Percentiles rank a stretch among this genome's conserved stretches.
These are phyloP conservation scores for Acromyrmex echinatior DNA, from an alignment of 1,140 invertebrate genomes.

Conservation along the genomic window DNA sequence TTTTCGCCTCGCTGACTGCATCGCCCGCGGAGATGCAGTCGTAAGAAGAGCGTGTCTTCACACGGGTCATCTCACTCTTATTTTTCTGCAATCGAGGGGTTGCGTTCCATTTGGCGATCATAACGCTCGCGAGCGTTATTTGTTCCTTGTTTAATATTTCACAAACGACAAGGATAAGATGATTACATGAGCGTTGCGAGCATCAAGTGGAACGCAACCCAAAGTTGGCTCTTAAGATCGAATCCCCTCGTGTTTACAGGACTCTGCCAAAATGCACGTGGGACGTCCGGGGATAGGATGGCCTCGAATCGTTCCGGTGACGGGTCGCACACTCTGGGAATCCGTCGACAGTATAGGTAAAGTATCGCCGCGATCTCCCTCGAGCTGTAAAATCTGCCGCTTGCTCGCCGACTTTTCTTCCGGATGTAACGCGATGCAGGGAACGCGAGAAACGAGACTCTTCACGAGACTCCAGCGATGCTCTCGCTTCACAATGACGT, in stretches of 20 bases:
- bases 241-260: constrained; percentile 69
- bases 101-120: too few relatives aligned
- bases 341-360: constrained; percentile 44
- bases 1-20: constrained; percentile 59
- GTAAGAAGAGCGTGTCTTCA: not conserved
- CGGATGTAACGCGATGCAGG: not conserved
- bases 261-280: constrained; percentile 74
- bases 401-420: not conserved
- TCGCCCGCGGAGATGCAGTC: constrained; percentile 19
- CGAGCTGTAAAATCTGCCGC: not conserved
- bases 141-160: too few relatives aligned
- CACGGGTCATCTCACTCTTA: too few relatives aligned
- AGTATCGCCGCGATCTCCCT: not conserved
- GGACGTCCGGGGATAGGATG: constrained; percentile 22
- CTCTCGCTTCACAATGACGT: constrained; percentile 6
- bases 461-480: not conserved
- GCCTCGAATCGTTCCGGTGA: constrained; percentile 50
- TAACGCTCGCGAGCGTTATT: too few relatives aligned
- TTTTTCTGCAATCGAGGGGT: not conserved
- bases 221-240: not conserved
- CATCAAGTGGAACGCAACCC: too few relatives aligned
- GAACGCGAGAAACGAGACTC: constrained; percentile 26
- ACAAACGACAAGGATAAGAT: too few relatives aligned
- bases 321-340: constrained; percentile 43
- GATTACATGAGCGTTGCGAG: too few relatives aligned